phyloP scores from a whole-genome alignment of 2,888 invertebrate species.

The Apamea monoglypha region DNA sequence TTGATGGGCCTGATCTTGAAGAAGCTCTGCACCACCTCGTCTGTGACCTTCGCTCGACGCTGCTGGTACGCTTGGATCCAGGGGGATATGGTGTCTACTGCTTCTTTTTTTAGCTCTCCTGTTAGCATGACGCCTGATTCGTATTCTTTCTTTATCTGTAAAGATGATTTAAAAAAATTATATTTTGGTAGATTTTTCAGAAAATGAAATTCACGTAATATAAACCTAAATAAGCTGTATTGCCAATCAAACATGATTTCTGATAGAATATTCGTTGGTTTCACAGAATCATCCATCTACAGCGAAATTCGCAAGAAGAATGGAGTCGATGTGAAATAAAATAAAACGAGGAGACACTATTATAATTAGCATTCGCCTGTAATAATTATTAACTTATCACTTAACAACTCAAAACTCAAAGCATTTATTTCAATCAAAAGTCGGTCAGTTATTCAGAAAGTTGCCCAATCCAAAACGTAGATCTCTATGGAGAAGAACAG shows the following conservation, averaged over 20 bases:
- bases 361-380: background rate
- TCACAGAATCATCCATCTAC: too few relatives aligned
- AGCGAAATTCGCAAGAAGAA: background rate
- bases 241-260: background rate
- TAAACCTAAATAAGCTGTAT: background rate
- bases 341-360: background rate
- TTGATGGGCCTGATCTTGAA: constrained; percentile 95
- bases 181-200: too few relatives aligned
- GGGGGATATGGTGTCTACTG: constrained; percentile 93
- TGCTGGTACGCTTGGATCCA: constrained; percentile 96
- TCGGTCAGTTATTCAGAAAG: background rate
- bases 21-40: constrained; percentile 95
- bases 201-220: background rate
- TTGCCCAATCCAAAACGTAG: background rate
- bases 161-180: background rate
- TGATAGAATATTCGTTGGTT: background rate
- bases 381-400: background rate
- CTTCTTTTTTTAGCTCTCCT: constrained; percentile 97
- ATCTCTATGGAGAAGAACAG: background rate
- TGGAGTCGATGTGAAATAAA: background rate
- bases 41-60: constrained; percentile 94
- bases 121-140: constrained; percentile 97
- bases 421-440: background rate
- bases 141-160: constrained; percentile 92
- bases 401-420: background rate